Evolutionary conservation across 2,888 invertebrate species (phyloP).

Genomic region (Nebria salina): DNA sequence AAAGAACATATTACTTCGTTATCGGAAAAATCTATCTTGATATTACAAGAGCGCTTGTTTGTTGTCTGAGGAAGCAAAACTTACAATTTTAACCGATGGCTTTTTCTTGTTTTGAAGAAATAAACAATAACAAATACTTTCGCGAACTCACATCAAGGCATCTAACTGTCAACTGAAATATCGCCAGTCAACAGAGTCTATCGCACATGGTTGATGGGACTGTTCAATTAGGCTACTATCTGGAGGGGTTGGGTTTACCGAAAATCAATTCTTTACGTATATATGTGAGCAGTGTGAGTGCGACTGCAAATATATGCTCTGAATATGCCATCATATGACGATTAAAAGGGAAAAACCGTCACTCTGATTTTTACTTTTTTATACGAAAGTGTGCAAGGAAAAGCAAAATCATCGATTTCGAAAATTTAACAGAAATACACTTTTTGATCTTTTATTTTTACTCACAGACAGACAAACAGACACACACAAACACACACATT

Average conservation of each 20-base stretch:
- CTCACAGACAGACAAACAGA: too few relatives aligned
- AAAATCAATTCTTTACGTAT: conserved; percentile 35
- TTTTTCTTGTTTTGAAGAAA: neutral
- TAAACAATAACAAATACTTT: conserved; percentile 26
- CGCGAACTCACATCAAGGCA: conserved; percentile 37
- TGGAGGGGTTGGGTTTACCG: conserved; percentile 26
- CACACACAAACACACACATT: too few relatives aligned
- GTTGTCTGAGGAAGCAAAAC: neutral
- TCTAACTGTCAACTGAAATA: conserved; percentile 39
- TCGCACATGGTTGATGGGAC: conserved; percentile 21
- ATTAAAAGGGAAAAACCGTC: too few relatives aligned
- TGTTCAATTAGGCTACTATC: conserved; percentile 33
- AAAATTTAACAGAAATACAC: too few relatives aligned
- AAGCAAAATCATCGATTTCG: too few relatives aligned
- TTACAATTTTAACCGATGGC: neutral
- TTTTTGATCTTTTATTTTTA: too few relatives aligned
- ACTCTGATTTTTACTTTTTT: too few relatives aligned
- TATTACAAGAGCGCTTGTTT: neutral
- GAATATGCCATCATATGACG: conserved; percentile 24
- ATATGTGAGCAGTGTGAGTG: neutral
- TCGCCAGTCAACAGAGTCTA: conserved; percentile 21
- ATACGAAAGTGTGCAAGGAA: too few relatives aligned
- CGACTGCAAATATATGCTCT: conserved; percentile 37
- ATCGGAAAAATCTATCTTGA: too few relatives aligned
- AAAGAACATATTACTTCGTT: too few relatives aligned